Evolutionary conservation across 1,140 invertebrate species (phyloP), one percentile per base, ranked within the genome.

Genomic region (Hesperophylax magnus): DNA sequence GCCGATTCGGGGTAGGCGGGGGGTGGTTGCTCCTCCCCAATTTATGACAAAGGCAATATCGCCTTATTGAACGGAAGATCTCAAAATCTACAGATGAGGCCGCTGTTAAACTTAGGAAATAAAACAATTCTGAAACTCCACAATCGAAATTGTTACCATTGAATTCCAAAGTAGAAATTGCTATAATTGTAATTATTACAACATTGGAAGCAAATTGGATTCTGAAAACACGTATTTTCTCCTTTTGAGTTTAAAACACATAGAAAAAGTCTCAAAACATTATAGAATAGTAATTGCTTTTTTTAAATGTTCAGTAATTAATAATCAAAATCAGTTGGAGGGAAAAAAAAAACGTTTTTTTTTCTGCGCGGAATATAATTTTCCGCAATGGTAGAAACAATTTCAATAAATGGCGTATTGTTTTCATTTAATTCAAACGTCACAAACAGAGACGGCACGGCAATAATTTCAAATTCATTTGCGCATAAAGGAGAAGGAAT

Each of bases 11-110:
- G 27, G 58, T n/a, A 31, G 8, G 27, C 24, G 6, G 60, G 58
- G 54, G 56, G 72, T 27, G 56, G 18, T n/a, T 8, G 56, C 11
- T 27, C 39, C 77, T 81, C 78, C 81, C 80, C 75, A 75, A 83
- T 83, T 83, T 79, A 77, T 78, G 82, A 83, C 82, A 82, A 82
- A 80, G 77, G 78, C 72, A 63, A 77, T 82, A 82, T 79, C 54
- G 78, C 72, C 72, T 76, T 67, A 81, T 79, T 80, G 78, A 83
- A 83, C 58, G 74, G 69, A 54, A 72, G 69, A 72, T 54, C 69
- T 72, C 27, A 53, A 24, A 72, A 72, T 72, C 56, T 39, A 60
- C 72, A 76, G 72, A 58, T 60, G 72, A 60, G 72, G 18, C 22
- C 72, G 39, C 11, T 47, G 39, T 47, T 47, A 47, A 47, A 47